Evolutionary conservation across 30 jellyfish, hydroid and myxozoan genomes (phyloP), one percentile per base, ranked within the genome.

Genomic region (Thelohanellus kitauei): DNA sequence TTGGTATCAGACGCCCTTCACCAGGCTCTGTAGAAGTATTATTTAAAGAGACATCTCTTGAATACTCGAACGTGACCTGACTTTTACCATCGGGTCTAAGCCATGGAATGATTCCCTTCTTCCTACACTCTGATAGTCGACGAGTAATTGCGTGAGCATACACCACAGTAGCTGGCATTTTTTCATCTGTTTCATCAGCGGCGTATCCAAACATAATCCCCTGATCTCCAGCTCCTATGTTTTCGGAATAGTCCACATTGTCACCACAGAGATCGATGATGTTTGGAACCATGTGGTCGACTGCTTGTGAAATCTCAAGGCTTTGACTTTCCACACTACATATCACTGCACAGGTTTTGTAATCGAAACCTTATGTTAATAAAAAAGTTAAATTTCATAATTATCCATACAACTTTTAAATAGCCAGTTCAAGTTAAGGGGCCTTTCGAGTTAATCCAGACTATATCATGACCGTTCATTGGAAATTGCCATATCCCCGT

Each of bases 351-450:
- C 86, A 66, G 4, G 95, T 55, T 27, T 64, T 75, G 68, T 64
- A 75, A 38, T 75, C 95, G 34, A 75, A 54, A 22, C 95, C 84
- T 60, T n/a, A n/a, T n/a, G n/a, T n/a, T n/a, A n/a, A n/a, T n/a
- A n/a, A n/a, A n/a, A n/a, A n/a, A n/a, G n/a, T n/a, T n/a, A n/a
- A n/a, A n/a, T n/a, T n/a, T n/a, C n/a, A n/a, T n/a, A n/a, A n/a
- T n/a, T n/a, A n/a, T n/a, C n/a, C n/a, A n/a, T n/a, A n/a, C n/a
- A n/a, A n/a, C n/a, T n/a, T n/a, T n/a, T n/a, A n/a, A n/a, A n/a
- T n/a, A n/a, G n/a, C n/a, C n/a, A n/a, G n/a, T n/a, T n/a, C n/a
- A n/a, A n/a, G n/a, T n/a, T n/a, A n/a, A n/a, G n/a, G n/a, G n/a
- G n/a, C n/a, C n/a, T n/a, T n/a, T n/a, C n/a, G n/a, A n/a, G n/a